Evolutionary conservation across 2,113 vertebrate species (phyloP).

Genomic region (Telmatochromis sp.): DNA sequence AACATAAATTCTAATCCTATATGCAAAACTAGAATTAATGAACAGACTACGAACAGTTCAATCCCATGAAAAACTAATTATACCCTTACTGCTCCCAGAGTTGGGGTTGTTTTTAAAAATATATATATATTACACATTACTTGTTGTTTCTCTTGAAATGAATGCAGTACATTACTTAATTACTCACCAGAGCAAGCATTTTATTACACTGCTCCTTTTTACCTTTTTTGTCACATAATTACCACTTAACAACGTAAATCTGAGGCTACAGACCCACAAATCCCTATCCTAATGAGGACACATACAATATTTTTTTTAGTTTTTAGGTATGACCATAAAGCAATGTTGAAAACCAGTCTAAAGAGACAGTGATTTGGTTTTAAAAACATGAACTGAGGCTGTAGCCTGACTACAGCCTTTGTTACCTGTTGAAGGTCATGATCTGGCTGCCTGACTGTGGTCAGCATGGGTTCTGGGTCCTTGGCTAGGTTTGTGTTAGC

Average conservation of each 20-base stretch:
- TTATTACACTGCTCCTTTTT: not conserved
- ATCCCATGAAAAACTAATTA: not conserved
- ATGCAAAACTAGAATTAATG: not conserved
- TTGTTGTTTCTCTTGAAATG: not conserved
- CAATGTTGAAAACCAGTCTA: not conserved
- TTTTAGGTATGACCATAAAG: not conserved
- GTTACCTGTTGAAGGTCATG: not conserved
- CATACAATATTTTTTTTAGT: not conserved
- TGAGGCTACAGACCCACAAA: not conserved
- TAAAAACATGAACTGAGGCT: not conserved
- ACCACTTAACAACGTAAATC: not conserved
- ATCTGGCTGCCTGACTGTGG: fast-evolving
- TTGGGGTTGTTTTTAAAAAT: not conserved
- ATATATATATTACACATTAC: not conserved
- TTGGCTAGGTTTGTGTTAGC: not conserved
- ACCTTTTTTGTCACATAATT: not conserved
- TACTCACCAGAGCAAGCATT: not conserved
- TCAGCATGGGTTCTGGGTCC: not conserved
- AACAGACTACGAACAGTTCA: not conserved
- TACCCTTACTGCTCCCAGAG: not conserved
- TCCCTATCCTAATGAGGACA: not conserved
- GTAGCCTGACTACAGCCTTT: not conserved
- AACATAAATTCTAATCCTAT: not conserved
- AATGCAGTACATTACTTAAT: not conserved
- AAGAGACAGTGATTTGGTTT: not conserved